Conservation (phyloP, 2,113 vertebrate species). For the Pica pica region DNA sequence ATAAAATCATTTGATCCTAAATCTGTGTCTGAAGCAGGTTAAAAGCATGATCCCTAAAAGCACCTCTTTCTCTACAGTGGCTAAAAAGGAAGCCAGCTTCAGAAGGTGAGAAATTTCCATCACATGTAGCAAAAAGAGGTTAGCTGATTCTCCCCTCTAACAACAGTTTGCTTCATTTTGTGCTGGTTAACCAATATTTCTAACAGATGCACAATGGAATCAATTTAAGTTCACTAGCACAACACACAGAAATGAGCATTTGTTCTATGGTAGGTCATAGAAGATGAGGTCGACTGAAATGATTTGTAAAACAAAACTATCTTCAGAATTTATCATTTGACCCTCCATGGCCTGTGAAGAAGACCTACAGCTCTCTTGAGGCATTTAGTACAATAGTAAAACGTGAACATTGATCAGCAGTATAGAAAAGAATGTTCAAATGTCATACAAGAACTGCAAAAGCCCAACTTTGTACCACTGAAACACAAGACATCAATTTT, state of each 20-base stretch:
- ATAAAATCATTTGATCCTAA: background rate
- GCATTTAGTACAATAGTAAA: conserved; percentile 27
- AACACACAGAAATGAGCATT: background rate
- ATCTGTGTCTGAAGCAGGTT: background rate
- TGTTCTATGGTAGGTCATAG: background rate
- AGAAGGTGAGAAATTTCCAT: background rate
- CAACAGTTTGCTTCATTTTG: background rate
- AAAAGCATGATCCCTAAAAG: background rate
- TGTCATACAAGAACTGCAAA: conserved; percentile 24
- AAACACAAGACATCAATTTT: conserved; percentile 5
- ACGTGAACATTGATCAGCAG: background rate
- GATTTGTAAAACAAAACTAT: background rate
- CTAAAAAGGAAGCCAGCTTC: background rate
- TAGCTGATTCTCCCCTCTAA: background rate
- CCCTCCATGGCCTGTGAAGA: background rate
- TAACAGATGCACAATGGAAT: background rate
- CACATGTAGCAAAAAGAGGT: fast-evolving
- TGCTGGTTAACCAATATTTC: background rate
- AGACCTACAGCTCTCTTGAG: background rate
- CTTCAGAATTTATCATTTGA: background rate
- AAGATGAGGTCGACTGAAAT: background rate
- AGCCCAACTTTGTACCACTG: background rate
- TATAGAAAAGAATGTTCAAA: conserved; percentile 9
- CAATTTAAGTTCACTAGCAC: background rate
- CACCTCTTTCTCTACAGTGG: background rate